Evolutionary conservation across 2,888 invertebrate genomes (phyloP), one percentile per base, ranked within the genome.

Genomic region (Caenorhabditis sp.): DNA sequence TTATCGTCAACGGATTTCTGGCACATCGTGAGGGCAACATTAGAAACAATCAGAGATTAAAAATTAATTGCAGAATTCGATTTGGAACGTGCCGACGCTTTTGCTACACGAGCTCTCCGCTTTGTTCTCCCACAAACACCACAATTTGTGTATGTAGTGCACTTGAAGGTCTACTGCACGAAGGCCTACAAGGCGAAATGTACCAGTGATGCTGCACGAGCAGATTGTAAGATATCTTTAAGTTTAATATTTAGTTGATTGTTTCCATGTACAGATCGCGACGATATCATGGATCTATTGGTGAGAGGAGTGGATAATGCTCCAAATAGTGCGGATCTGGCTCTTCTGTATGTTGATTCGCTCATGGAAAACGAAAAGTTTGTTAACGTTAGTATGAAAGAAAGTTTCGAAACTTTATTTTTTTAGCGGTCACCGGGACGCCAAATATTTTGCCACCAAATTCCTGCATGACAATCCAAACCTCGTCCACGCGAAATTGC

Each of bases 401-500:
- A 4, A 15, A 32, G 4, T 32, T 32, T 4, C 9, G 32, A 6
- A 32, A 9, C 32, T 32, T n/a, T n/a, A 13, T 37, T 3, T 22
- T 67, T 56, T 2, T 32, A 68, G 58, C 1, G 68, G 70, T 1
- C 58, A 61, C 18, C 50, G 81, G 11, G 67, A 65, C 0, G 81
- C 81, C 2, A 70, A 76, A 24, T 71, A 64, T 15, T 50, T 65
- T 15, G 76, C 72, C 1, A 81, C 76, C 2, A 64, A 58, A 22
- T 69, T 81, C 11, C n/a, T 76, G 18, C 67, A 58, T 37, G 32
- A 44, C 5, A 70, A 76, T 40, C 81, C 65, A 4, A 24, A 58
- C 4, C 60, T 65, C 32, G 60, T 81, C 4, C 64, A 81, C 9
- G 81, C 76, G 11, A 81, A 81, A n/a, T 22, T 81, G 15, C 70